Base-by-base conservation (phyloP, 1,140 invertebrate genomes). In the Tachypleus tridentatus region DNA sequence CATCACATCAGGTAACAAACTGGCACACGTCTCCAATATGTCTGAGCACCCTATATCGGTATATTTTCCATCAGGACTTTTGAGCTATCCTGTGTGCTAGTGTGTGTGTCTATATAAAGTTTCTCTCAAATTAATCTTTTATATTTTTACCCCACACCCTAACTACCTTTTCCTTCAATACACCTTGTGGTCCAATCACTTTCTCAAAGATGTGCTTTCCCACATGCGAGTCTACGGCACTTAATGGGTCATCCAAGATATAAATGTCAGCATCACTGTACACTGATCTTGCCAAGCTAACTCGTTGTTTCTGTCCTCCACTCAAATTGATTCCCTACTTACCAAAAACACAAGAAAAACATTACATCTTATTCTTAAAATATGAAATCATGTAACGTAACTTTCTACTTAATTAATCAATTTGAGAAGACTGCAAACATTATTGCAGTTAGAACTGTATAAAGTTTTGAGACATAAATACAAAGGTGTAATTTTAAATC, bases 211-310 rank as follows among this genome's bases (percentile, higher is more conserved):
- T 77, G 62, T 78, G 77, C 65, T 74, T 77, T 52, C 77, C 76
- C 50, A 78, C 77, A 68, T 78, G 77, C 2, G 76, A 72, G 67
- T 78, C 76, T 5, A 78, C 76, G 49, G 73, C 73, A 61, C 76
- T 78, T 3, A 80, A 72, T 11, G 79, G 78, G 70, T 80, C 79
- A 70, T 80, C 79, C 29, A 80, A 70, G 4, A 80, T 62, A 66
- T 75, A 79, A 8, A 80, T 71, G 66, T 79, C 76, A 62, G 72
- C 68, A 54, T 67, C 70, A 58, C 72, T 56, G 66, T 75, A 75
- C n/a, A 73, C 70, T 11, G 74, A 73, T 65, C 74, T 63, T 4
- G 74, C 74, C 11, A 76, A 56, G 51, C 70, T 72, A 2, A 75
- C 69, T 60, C 74, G 63, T 64, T 75, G 74, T 64, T 76, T 76